phyloP scores from a whole-genome alignment of 2,113 vertebrate species.

The Nesoenas mayeri region DNA sequence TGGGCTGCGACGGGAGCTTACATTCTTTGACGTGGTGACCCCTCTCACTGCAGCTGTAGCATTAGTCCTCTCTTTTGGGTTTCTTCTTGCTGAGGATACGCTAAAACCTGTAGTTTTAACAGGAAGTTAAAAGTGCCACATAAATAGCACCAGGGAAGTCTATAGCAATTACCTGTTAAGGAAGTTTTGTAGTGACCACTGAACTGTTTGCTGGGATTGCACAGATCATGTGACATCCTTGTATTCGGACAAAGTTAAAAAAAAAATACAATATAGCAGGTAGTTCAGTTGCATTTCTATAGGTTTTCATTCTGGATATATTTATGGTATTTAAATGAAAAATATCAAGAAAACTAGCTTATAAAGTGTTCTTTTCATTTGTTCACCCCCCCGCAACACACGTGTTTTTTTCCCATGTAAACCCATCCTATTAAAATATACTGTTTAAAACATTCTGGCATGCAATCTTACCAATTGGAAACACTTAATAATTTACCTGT shows the following conservation, averaged over 20 bases:
- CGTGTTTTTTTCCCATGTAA: not conserved
- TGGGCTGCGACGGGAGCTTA: too few species aligned
- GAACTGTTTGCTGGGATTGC: not conserved
- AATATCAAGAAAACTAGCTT: not conserved
- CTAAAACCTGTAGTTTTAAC: not conserved
- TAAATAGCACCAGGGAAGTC: not conserved
- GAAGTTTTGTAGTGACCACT: not conserved
- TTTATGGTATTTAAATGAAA: not conserved
- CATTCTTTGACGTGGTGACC: too few species aligned
- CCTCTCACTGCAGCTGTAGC: too few species aligned
- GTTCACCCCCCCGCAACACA: not conserved
- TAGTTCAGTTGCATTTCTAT: not conserved
- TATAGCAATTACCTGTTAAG: not conserved
- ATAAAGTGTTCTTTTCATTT: not conserved
- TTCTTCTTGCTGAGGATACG: not conserved
- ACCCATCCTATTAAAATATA: not conserved
- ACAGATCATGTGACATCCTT: not conserved
- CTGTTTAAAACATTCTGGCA: not conserved
- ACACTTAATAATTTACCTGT: not conserved
- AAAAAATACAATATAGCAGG: not conserved
- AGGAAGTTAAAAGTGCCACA: not conserved
- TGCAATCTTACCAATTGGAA: not conserved
- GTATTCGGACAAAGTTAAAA: not conserved
- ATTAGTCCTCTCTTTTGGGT: too few species aligned
- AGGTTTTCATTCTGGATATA: not conserved